Percentiles rank a stretch among this genome's conserved stretches.
These are phyloP conservation scores for Dasypolia templi DNA, from an alignment of 2,888 invertebrate genomes.

Conservation along the genomic window DNA sequence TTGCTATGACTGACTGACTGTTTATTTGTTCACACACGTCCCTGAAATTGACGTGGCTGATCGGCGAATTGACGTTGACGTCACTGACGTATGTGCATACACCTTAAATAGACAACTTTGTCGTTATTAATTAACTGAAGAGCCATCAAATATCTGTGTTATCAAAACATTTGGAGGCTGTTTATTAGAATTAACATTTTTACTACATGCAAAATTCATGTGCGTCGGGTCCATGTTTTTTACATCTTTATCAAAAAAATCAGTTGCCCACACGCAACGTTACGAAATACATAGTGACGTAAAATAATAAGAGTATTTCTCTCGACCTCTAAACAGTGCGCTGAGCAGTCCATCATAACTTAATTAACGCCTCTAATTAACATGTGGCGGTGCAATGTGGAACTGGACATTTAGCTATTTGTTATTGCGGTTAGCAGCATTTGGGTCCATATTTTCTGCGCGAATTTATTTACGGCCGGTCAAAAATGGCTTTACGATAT, in stretches of 20 bases:
- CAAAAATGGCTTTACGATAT: neutral
- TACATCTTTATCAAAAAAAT: slow-evolving; percentile 52
- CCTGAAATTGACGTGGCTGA: too few species aligned
- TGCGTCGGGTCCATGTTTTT: neutral
- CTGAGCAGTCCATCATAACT: slow-evolving; percentile 67
- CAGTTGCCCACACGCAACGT: slow-evolving; percentile 34
- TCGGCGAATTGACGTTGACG: too few species aligned
- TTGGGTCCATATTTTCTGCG: neutral
- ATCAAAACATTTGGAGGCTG: neutral
- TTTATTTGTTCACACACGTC: too few species aligned
- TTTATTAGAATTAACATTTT: neutral
- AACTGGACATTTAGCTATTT: slow-evolving; percentile 22
- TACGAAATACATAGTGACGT: slow-evolving; percentile 49
- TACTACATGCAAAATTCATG: slow-evolving; percentile 4
- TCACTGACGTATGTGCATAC: too few species aligned
- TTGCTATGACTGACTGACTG: too few species aligned
- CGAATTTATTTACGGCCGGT: too few species aligned
- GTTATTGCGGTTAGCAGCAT: neutral
- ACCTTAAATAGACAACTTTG: neutral
- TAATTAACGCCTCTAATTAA: slow-evolving; percentile 65
- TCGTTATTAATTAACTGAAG: neutral
- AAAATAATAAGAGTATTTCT: slow-evolving; percentile 59
- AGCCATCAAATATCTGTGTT: neutral
- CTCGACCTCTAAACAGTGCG: slow-evolving; percentile 64
- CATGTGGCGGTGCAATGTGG: slow-evolving; percentile 49